These are phyloP conservation scores for Bradypodion ventrale DNA, from an alignment of 2,797 vertebrate species.

Conservation along the genomic window DNA sequence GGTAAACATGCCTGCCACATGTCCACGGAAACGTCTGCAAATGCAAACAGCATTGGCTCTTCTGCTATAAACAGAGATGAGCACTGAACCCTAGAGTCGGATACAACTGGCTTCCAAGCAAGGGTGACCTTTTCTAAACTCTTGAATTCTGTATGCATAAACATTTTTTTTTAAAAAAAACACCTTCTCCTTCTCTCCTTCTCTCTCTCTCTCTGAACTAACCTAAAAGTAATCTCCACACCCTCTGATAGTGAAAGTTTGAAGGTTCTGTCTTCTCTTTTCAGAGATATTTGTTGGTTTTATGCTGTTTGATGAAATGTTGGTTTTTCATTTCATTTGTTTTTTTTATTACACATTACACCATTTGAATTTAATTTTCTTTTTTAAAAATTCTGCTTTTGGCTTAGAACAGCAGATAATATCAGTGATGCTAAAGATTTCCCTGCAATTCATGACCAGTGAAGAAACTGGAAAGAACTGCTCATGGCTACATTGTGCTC, in stretches of 20 bases:
- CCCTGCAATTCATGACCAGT: constrained; percentile 40
- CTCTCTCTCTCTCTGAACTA: background rate
- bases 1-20: too few species aligned
- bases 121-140: too few species aligned
- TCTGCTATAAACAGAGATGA: too few species aligned
- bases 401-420: constrained; percentile 17
- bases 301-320: background rate
- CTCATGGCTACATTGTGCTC: constrained; percentile 1
- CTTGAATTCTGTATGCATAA: background rate
- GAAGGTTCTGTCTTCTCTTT: background rate
- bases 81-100: too few species aligned
- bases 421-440: constrained; percentile 39
- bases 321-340: rapidly evolving
- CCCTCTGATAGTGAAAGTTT: background rate
- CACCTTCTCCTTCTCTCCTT: too few species aligned
- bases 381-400: background rate
- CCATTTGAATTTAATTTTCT: background rate
- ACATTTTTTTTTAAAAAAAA: background rate
- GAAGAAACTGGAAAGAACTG: constrained; percentile 37
- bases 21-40: too few species aligned
- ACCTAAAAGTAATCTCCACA: background rate
- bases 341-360: too few species aligned
- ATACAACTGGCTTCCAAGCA: too few species aligned
- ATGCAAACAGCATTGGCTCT: too few species aligned
- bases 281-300: background rate